phyloP scores from a whole-genome alignment of 2,888 invertebrate genomes.

The Maniola hyperantus region DNA sequence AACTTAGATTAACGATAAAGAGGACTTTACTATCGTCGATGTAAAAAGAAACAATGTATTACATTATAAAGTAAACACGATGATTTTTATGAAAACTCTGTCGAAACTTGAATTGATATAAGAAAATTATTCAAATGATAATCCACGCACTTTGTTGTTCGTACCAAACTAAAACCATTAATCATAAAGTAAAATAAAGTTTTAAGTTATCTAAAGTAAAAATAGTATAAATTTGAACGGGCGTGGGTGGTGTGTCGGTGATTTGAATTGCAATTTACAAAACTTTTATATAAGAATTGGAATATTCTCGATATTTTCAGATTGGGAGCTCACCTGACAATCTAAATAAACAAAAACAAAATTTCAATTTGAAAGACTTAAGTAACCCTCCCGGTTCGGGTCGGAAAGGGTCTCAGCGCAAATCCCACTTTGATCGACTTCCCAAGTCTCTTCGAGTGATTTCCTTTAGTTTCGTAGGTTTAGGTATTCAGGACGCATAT shows the following conservation, averaged over 20 bases:
- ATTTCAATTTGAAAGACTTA: constrained; percentile 67
- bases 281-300: background rate
- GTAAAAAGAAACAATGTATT: background rate
- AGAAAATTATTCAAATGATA: no score
- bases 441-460: constrained; percentile 53
- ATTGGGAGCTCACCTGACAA: constrained; percentile 56
- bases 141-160: no score
- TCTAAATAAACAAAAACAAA: constrained; percentile 70
- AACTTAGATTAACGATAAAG: background rate
- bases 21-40: background rate
- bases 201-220: background rate
- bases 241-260: no score
- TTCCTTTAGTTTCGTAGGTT: constrained; percentile 58
- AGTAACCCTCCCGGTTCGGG: constrained; percentile 50
- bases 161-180: no score
- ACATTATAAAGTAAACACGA: no score
- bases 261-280: background rate
- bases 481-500: constrained; percentile 56
- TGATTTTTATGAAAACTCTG: no score
- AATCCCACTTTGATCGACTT: constrained; percentile 77
- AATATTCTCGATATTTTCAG: constrained; percentile 36
- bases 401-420: constrained; percentile 57
- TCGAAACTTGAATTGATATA: no score
- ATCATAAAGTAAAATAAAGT: no score
- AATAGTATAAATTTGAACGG: background rate